A percentile compares a stretch with the other conserved stretches of the same genome.
These are phyloP conservation scores for Chinchilla lanigera DNA, from an alignment of 2,113 vertebrate genomes.

Conservation along the genomic window DNA sequence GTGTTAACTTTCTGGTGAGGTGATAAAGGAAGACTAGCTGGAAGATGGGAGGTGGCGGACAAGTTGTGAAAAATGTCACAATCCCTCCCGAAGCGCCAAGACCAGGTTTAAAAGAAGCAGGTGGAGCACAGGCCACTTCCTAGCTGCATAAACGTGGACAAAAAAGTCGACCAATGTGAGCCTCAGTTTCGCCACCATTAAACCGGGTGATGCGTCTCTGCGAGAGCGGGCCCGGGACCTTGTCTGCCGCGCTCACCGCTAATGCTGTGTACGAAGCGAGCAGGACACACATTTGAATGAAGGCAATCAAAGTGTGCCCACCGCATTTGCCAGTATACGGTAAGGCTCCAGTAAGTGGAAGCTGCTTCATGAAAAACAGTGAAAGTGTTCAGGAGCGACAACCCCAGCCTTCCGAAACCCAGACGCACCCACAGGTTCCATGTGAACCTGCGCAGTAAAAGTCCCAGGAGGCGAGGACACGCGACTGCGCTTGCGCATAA, in stretches of 20 bases:
- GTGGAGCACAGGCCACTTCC: not conserved
- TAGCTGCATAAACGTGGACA: not conserved
- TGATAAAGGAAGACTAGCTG: not conserved
- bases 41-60: not conserved
- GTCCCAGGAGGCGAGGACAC: rapidly evolving
- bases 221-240: not conserved
- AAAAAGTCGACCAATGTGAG: not conserved
- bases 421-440: rapidly evolving
- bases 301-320: not conserved
- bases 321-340: not conserved
- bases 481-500: not conserved
- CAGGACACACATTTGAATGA: not conserved
- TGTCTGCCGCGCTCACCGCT: not conserved
- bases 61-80: not conserved
- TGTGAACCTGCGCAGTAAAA: not conserved
- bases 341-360: not conserved
- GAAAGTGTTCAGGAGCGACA: not conserved
- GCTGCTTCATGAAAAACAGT: not conserved
- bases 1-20: not conserved
- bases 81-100: not conserved
- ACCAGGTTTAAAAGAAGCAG: not conserved
- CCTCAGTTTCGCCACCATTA: not conserved
- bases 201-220: not conserved
- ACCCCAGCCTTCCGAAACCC: rapidly evolving
- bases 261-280: too few relatives aligned